Evolutionary conservation across 2,113 vertebrate genomes (phyloP).

Genomic region (Epinephelus moara): DNA sequence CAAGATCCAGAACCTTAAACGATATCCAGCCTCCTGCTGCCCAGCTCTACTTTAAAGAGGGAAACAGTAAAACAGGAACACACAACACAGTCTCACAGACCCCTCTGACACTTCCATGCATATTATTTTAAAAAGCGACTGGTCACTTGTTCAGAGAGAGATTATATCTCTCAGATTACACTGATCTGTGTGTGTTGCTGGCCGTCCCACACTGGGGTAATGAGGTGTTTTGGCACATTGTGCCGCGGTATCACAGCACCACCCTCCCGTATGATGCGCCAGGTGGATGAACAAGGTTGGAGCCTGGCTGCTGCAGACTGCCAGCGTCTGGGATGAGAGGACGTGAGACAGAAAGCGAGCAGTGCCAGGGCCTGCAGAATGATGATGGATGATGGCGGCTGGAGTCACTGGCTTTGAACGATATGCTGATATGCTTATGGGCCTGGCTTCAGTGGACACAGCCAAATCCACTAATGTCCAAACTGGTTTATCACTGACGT

Average conservation of each 20-base stretch:
- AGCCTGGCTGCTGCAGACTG: conserved; percentile 38
- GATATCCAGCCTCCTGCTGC: too few relatives aligned
- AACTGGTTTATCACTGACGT: conserved; percentile 44
- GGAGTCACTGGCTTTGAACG: conserved; percentile 41
- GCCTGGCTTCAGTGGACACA: conserved; percentile 49
- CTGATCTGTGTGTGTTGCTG: conserved; percentile 5
- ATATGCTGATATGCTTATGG: conserved; percentile 47
- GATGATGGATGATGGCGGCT: conserved; percentile 71
- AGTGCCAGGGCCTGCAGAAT: conserved; percentile 43
- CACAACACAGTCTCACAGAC: background rate
- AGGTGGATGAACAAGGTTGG: conserved; percentile 47
- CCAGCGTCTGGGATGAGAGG: conserved; percentile 42
- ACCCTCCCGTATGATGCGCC: conserved; percentile 33
- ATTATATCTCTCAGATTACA: conserved; percentile 3
- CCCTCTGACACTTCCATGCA: background rate
- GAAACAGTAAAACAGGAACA: background rate
- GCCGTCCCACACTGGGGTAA: conserved; percentile 18
- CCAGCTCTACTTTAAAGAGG: background rate
- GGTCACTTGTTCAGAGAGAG: background rate
- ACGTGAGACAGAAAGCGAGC: conserved; percentile 3
- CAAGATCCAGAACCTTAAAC: too few relatives aligned
- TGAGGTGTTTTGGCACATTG: conserved; percentile 39
- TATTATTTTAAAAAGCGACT: background rate
- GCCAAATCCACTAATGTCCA: conserved; percentile 39
- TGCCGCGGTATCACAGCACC: background rate